Evolutionary conservation across 1,140 invertebrate genomes (phyloP).

Genomic region (Armadillidium nasatum): DNA sequence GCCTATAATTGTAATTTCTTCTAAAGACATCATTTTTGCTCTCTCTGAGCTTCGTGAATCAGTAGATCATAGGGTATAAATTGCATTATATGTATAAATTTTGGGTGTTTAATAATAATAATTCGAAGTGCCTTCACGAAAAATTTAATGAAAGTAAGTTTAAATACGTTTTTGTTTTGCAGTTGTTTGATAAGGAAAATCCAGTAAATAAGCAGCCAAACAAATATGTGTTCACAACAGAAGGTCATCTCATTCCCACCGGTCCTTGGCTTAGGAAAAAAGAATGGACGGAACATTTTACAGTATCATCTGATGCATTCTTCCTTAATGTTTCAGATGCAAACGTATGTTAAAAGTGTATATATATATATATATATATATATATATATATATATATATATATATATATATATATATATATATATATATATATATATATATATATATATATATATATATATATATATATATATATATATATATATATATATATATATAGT

Average conservation of each 20-base stretch:
- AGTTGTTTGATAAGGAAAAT: conserved; percentile 66
- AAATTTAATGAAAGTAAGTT: too few relatives aligned
- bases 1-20: too few relatives aligned
- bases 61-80: too few relatives aligned
- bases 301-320: conserved; percentile 3
- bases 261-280: conserved; percentile 51
- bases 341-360: background rate
- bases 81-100: too few relatives aligned
- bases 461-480: background rate
- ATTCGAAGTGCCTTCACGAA: too few relatives aligned
- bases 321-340: conserved; percentile 23
- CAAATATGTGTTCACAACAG: conserved; percentile 62
- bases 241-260: conserved; percentile 64
- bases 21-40: too few relatives aligned
- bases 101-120: too few relatives aligned
- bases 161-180: conserved; percentile 16
- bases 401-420: conserved; percentile 2
- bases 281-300: conserved; percentile 46
- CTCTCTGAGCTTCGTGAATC: too few relatives aligned
- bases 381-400: background rate
- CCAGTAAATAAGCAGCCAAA: conserved; percentile 58
- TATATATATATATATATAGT: too few relatives aligned
- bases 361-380: background rate
- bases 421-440: too few relatives aligned
- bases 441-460: background rate